A percentile compares a stretch with the other conserved stretches of the same genome.
Evolutionary conservation across 2,888 invertebrate genomes (phyloP).

Genomic region (Erynnis tages): DNA sequence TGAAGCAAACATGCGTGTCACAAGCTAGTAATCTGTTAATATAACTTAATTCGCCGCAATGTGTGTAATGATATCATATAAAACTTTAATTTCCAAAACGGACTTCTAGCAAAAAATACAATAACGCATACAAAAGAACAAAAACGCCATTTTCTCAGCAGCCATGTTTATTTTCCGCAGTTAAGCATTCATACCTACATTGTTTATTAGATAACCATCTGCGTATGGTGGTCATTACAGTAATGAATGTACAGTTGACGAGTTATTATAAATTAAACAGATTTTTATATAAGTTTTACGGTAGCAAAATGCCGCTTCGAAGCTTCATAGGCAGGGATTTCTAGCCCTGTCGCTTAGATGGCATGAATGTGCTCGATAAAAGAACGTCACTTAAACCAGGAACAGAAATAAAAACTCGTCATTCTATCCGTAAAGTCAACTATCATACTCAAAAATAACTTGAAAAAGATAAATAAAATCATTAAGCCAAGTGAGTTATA

Average conservation of each 20-base stretch:
- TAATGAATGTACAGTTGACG: conserved; percentile 40
- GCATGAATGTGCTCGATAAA: too few relatives aligned
- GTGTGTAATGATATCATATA: conserved; percentile 17
- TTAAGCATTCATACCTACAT: conserved; percentile 41
- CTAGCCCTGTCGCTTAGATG: too few relatives aligned
- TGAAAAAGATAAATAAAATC: too few relatives aligned
- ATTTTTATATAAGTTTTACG: neutral
- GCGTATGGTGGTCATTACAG: conserved; percentile 42
- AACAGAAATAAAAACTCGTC: too few relatives aligned
- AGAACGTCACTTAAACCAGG: too few relatives aligned
- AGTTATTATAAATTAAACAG: conserved; percentile 12
- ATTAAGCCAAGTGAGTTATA: too few relatives aligned
- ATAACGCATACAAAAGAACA: conserved; percentile 28
- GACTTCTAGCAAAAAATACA: conserved; percentile 15
- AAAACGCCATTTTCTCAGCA: conserved; percentile 35
- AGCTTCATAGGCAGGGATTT: too few relatives aligned
- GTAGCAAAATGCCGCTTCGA: neutral
- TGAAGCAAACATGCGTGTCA: conserved; percentile 1
- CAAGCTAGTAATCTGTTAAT: neutral
- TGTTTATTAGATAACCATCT: conserved; percentile 66
- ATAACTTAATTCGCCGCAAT: conserved; percentile 21
- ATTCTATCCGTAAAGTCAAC: too few relatives aligned
- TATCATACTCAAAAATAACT: too few relatives aligned
- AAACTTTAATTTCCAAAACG: conserved; percentile 26
- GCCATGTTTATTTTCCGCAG: conserved; percentile 38